These are phyloP conservation scores for Manis javanica DNA, from an alignment of 2,797 vertebrate species.

Conservation along the genomic window DNA sequence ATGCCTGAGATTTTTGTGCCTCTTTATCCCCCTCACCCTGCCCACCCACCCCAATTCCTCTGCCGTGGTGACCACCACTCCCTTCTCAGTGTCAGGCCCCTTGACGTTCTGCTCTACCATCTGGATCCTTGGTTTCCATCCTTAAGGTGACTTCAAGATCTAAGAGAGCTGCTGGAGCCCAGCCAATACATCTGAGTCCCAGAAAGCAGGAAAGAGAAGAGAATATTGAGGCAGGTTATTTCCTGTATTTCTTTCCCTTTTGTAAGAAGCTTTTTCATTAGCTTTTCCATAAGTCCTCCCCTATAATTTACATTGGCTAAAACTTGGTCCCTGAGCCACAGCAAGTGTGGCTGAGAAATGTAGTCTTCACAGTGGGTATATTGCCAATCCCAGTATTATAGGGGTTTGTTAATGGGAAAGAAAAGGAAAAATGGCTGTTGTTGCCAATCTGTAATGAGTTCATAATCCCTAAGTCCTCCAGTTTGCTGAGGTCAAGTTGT, in stretches of 20 bases:
- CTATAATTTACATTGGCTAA: background rate
- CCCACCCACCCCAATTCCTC: no score
- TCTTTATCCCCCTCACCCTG: no score
- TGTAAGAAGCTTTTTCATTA: background rate
- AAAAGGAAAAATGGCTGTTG: background rate
- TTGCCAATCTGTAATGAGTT: background rate
- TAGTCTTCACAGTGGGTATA: background rate
- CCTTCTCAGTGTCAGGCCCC: no score
- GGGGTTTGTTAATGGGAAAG: background rate
- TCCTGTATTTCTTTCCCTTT: background rate
- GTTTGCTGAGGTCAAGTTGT: background rate
- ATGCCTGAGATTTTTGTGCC: no score
- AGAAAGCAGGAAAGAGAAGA: background rate
- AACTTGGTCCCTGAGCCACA: background rate
- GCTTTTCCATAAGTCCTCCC: background rate
- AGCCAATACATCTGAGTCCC: background rate
- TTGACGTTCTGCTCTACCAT: background rate
- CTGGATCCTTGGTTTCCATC: background rate
- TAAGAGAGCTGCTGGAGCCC: background rate
- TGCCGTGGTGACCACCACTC: no score
- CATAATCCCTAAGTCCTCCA: background rate
- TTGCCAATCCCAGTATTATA: background rate
- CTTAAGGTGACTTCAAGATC: background rate
- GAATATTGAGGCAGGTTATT: background rate
- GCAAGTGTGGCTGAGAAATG: background rate